Evolutionary conservation across 2,797 vertebrate genomes (phyloP), one percentile per base, ranked within the genome.

Genomic region (Pempheris klunzingeri): DNA sequence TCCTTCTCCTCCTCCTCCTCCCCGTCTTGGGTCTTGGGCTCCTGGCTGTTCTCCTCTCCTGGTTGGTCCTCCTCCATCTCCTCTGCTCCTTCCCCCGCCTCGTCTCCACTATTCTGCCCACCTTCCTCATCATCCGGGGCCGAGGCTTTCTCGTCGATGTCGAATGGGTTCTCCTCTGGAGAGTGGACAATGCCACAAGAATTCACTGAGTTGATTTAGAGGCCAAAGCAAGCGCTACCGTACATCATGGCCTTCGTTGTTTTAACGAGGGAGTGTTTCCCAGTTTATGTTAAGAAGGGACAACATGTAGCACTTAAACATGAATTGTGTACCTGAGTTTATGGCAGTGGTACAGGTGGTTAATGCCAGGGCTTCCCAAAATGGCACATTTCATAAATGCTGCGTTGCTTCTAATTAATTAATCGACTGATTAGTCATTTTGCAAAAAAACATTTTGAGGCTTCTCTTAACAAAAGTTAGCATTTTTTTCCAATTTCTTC

Each of bases 111-210:
- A n/a, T 81, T 66, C 24, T 86, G 54, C 38, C 55, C 66, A 0
- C 88, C 89, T 54, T 88, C 89, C 24, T 92, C 80, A 39, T 96
- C 94, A 24, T 94, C 93, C 60, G 90, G 75, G 57, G 95, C 94
- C 72, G 83, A 34, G 44, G 90, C 64, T 76, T 96, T 96, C 52
- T 97, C 96, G 58, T 96, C 95, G 30, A 98, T 94, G 82, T 98
- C 96, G 46, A 97, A 95, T 17, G 95, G 95, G 90, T 97, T 98
- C 55, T 96, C 95, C 76, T 94, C 97, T 97, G 86, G 77, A 54
- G 26, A 54, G 5, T 20, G 24, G 1, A 36, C 41, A 73, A 47
- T 1, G 9, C 1, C 7, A 15, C 2, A 32, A 30, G 18, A 38
- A 3, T 44, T 41, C 20, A 64, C 36, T 22, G 18, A 52, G 12